Evolutionary conservation across 2,113 vertebrate species (phyloP), one percentile per base, ranked within the genome.

Genomic region (Oenanthe oenanthe): DNA sequence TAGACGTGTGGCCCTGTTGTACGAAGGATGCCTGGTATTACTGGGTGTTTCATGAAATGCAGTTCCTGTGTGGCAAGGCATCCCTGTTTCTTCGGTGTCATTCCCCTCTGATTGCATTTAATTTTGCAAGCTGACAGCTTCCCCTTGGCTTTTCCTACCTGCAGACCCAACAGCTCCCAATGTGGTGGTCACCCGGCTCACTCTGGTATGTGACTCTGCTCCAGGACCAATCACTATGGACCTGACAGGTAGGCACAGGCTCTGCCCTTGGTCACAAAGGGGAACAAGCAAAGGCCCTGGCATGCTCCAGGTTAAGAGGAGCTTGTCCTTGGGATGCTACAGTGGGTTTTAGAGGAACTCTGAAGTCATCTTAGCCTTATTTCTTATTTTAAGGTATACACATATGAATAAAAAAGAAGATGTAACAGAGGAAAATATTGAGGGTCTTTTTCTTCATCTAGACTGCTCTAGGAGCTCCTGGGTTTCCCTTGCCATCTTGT

Each of bases 151-250:
- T 95, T 93, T 83, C 48, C 38, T 83, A 68, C 73, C 81, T 93
- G 29, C 96, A 98, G 98, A 98, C n/a, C 98, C 98, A 47, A 94
- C 97, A 60, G 91, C 95, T 63, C 98, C 98, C n/a, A 98, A 98
- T 4, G 98, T 98, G 75, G 95, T 83, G 5, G 98, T 98, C 51
- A 98, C 98, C 13, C 97, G 98, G 28, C 98, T 98, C 45, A 98
- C 98, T 26, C 93, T 98, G 34, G 97, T 98, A 4, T 98, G 98
- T 96, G 96, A 97, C 11, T 97, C 71, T 72, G 98, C 98, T 17
- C 98, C 98, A 22, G 98, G 97, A 92, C 98, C 98, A 0, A 98
- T 98, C 88, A 98, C 98, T 81, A 98, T 98, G 98, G 98, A 98
- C 80, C 98, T 98, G 66, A 98, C 98, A 60, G 98, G 98, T 98